phyloP scores from a whole-genome alignment of 2,888 invertebrate species.

The Drosophila meridiana region DNA sequence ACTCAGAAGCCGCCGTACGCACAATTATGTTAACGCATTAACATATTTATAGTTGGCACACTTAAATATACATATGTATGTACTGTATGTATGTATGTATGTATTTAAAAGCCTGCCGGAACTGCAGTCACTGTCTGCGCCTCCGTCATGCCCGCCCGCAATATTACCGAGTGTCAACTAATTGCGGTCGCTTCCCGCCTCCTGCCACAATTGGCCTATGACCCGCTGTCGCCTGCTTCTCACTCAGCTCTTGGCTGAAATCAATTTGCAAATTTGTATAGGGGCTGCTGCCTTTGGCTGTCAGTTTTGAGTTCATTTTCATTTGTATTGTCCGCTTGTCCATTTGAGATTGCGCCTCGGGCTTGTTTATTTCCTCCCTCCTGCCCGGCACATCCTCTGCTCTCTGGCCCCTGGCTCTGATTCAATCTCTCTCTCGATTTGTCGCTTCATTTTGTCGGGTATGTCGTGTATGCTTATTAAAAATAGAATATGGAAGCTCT shows the following conservation, averaged over 20 bases:
- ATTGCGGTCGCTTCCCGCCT: conserved; percentile 26
- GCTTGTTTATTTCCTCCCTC: conserved; percentile 3
- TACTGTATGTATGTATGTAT: neutral
- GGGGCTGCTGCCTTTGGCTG: conserved; percentile 43
- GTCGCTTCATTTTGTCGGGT: conserved; percentile 22
- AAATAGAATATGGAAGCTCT: neutral
- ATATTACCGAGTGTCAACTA: conserved; percentile 19
- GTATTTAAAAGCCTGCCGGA: neutral
- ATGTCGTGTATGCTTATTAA: neutral
- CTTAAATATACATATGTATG: conserved; percentile 2
- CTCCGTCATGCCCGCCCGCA: neutral
- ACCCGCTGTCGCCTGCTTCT: neutral
- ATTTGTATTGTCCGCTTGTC: conserved; percentile 51
- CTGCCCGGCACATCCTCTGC: too few species aligned
- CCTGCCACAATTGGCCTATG: conserved; percentile 8
- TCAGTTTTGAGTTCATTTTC: conserved; percentile 67
- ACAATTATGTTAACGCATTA: conserved; percentile 66
- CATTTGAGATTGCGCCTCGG: conserved; percentile 35
- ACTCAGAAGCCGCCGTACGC: conserved; percentile 30
- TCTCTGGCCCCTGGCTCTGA: neutral
- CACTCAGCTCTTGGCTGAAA: conserved; percentile 41
- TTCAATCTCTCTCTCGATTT: conserved; percentile 1
- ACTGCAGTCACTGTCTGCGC: neutral
- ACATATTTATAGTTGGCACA: conserved; percentile 47
- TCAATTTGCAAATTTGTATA: conserved; percentile 74